Evolutionary conservation across 2,888 invertebrate genomes (phyloP), one percentile per base, ranked within the genome.

Genomic region (Arrhopalites spinosus): DNA sequence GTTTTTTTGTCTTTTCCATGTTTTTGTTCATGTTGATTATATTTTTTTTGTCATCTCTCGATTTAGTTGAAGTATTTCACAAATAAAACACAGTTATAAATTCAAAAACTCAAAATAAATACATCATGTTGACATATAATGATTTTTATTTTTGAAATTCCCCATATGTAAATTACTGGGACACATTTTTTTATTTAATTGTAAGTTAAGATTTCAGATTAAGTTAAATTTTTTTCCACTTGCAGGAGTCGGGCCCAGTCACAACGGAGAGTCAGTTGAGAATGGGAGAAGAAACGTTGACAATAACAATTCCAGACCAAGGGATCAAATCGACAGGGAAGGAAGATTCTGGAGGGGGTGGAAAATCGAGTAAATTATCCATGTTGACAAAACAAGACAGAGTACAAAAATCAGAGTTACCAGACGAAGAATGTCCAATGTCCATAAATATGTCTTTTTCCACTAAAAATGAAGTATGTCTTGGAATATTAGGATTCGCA

Each of bases 381-480:
- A n/a, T n/a, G n/a, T n/a, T 36, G n/a, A 29, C 15, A 23, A 27
- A 30, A 23, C 59, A 36, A 36, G 36, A 36, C 3, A 36, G 36
- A 36, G 23, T 43, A 17, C 17, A 30, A 53, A 56, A 25, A 25
- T 53, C 69, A 25, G 69, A 69, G 13, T n/a, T 53, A 29, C 50
- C 50, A 29, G 69, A 56, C 17, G 69, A 69, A 69, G 69, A 69
- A 29, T 59, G 20, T 59, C 15, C n/a, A n/a, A n/a, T n/a, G n/a
- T n/a, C n/a, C n/a, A 64, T 77, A 25, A 75, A 77, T 61, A 73
- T 77, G 72, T 75, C 73, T 29, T 75, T 78, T 30, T 75, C 78
- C 1, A 78, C 75, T n/a, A 76, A 76, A 13, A n/a, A n/a, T n/a
- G n/a, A n/a, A n/a, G n/a, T n/a, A n/a, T n/a, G n/a, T n/a, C n/a